A percentile compares a stretch with the other conserved stretches of the same genome.
Conservation (phyloP, 2,888 invertebrate species). For the Catocala nupta region DNA sequence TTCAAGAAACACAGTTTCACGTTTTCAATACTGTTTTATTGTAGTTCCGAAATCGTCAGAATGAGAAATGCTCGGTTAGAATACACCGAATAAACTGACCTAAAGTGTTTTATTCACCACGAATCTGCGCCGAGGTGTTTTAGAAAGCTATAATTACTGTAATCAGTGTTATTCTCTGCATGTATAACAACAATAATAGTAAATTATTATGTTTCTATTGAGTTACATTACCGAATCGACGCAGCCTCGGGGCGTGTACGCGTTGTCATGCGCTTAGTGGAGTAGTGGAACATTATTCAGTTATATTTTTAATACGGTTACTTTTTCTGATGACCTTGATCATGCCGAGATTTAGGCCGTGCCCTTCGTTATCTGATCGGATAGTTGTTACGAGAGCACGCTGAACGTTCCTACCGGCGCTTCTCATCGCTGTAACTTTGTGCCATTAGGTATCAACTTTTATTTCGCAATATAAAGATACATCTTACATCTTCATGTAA, state of each 20-base stretch:
- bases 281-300: constrained; percentile 81
- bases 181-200: constrained; percentile 56
- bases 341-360: constrained; percentile 62
- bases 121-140: constrained; percentile 28
- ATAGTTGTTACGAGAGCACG: constrained; percentile 32
- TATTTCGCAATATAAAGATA: constrained; percentile 28
- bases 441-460: constrained; percentile 8
- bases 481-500: constrained; percentile 11
- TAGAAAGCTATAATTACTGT: constrained; percentile 43
- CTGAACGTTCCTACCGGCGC: constrained; percentile 15
- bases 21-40: constrained; percentile 11
- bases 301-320: constrained; percentile 84
- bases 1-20: background rate
- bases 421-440: background rate
- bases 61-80: constrained; percentile 16
- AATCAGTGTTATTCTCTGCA: constrained; percentile 36
- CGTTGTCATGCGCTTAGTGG: constrained; percentile 77
- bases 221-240: constrained; percentile 67
- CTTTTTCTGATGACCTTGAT: constrained; percentile 77
- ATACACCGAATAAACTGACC: constrained; percentile 34
- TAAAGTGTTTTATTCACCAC: constrained; percentile 30
- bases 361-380: constrained; percentile 72
- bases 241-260: constrained; percentile 64
- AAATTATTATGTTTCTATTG: constrained; percentile 58
- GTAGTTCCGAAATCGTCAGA: constrained; percentile 9